Conservation (phyloP, 64 coral and sea anemone genomes). For the Stylophora pistillata region DNA sequence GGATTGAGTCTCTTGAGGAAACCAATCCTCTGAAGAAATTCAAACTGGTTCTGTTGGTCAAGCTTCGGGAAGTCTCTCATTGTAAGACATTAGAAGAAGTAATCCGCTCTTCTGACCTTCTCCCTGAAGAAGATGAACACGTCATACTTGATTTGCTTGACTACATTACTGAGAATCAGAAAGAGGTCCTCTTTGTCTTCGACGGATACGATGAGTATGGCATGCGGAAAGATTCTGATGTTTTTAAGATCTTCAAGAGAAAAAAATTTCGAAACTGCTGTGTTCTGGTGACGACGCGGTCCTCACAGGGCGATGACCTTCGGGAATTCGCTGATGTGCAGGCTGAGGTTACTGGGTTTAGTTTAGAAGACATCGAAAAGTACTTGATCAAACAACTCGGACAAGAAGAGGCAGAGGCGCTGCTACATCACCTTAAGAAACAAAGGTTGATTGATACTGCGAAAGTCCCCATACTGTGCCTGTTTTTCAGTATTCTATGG, state of each 20-base stretch:
- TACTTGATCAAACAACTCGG: not conserved
- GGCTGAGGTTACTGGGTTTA: not conserved
- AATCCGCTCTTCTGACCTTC: not conserved
- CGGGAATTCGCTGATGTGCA: not conserved
- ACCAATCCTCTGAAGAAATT: not conserved
- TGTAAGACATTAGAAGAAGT: not conserved
- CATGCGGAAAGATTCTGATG: not conserved
- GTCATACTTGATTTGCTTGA: not conserved
- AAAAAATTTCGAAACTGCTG: not conserved
- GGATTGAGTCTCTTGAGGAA: not conserved
- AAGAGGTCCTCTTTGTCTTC: not conserved
- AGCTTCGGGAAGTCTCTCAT: not conserved
- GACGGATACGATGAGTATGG: not conserved
- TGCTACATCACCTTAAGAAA: not conserved
- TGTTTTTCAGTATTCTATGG: not conserved
- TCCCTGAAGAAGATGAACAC: not conserved
- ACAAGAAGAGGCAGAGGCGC: not conserved
- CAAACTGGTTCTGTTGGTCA: not conserved
- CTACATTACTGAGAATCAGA: not conserved
- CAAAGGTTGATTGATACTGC: not conserved
- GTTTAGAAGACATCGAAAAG: not conserved
- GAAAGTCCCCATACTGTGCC: not conserved
- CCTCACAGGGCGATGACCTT: not conserved
- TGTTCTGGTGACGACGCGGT: not conserved
- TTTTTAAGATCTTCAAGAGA: not conserved